Evolutionary conservation across 2,888 invertebrate species (phyloP).

Genomic region (Dexiosoma caninum): DNA sequence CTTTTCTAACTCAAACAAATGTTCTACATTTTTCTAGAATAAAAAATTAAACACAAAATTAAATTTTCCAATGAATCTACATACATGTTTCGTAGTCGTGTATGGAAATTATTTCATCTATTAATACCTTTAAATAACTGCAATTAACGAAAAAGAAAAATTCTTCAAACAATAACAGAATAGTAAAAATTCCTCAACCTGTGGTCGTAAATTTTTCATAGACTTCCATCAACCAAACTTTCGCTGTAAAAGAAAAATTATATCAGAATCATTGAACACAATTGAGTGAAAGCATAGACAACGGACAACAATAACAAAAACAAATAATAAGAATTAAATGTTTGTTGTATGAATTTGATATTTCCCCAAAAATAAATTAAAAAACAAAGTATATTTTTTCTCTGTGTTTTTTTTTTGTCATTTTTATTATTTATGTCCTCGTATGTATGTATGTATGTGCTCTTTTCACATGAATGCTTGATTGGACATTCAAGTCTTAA

Average conservation of each 20-base stretch:
- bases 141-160: background rate
- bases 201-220: slow-evolving; percentile 42
- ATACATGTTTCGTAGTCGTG: too few species aligned
- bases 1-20: too few species aligned
- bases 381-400: slow-evolving; percentile 26
- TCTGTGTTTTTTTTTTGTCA: slow-evolving; percentile 58
- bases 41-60: too few species aligned
- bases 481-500: slow-evolving; percentile 75
- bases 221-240: slow-evolving; percentile 13
- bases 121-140: background rate
- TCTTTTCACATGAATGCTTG: slow-evolving; percentile 76
- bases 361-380: slow-evolving; percentile 5
- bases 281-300: slow-evolving; percentile 35
- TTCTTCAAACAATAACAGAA: slow-evolving; percentile 8
- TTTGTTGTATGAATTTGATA: slow-evolving; percentile 27
- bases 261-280: slow-evolving; percentile 51
- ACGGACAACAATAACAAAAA: background rate
- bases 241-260: background rate
- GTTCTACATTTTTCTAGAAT: too few species aligned
- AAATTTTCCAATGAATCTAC: too few species aligned
- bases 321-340: slow-evolving; percentile 13
- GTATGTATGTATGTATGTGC: too few species aligned
- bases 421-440: slow-evolving; percentile 76
- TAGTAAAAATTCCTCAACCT: slow-evolving; percentile 46
- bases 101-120: too few species aligned